Base-by-base conservation (phyloP, 2,888 invertebrate genomes). In the Cotesia congregata region DNA sequence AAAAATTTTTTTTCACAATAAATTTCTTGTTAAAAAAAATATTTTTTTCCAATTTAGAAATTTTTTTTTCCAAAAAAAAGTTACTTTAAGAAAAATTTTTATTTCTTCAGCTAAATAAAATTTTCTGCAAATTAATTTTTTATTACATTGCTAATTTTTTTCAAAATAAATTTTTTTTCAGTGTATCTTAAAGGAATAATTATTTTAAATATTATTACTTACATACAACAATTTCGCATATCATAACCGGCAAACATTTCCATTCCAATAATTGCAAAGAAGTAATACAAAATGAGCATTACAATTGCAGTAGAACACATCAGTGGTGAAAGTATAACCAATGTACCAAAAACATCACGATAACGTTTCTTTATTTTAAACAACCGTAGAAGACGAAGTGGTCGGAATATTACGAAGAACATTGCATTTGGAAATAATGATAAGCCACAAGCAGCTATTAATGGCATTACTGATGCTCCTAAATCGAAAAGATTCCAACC, bases 201-300 rank as follows among this genome's bases (percentile, higher is more conserved):
- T 30, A 7, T 50, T 12, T 50, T 50, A 50, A 12, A 50, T 12
- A 50, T 50, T 50, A 38, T 67, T 81, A 92, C 94, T 91, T 90
- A 96, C 95, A 93, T 92, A 91, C 97, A 97, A 90, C 96, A 97
- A 88, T 96, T 95, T 82, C 90, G 92, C 86, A 97, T 92, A 84
- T 95, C 93, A 82, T 93, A 93, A 0, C 92, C 91, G 0, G 95
- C 92, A 88, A 97, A 96, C 30, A 96, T 90, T 88, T 97, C 97
- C 96, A 97, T 97, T 72, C 96, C 97, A 85, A 97, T 93, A 82
- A 97, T 95, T 2, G 96, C 95, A 90, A 96, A 97, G 91, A 95
- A 96, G 89, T 96, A 97, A 88, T 96, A 97, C 90, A 96, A 92
- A 82, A 95, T 94, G 75, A 95, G 90, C 93, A 96, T 95, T 9